Percentiles rank a stretch among this genome's conserved stretches.
Conservation (phyloP, 2,797 vertebrate species). For the Argentina silus region DNA sequence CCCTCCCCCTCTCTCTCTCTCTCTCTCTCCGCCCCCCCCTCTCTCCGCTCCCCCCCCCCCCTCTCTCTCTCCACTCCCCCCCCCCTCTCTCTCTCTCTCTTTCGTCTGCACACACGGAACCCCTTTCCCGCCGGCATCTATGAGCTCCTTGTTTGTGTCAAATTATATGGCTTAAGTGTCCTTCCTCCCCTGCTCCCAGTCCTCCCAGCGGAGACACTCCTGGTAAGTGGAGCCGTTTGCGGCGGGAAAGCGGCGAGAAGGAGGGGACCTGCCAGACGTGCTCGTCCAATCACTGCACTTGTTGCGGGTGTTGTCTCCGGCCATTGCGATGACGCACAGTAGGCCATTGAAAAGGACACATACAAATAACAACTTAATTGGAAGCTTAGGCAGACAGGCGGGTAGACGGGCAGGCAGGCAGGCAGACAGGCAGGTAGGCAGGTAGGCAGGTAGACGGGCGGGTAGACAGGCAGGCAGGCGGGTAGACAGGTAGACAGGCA, state of each 20-base stretch:
- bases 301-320: conserved; percentile 52
- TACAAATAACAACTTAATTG: conserved; percentile 32
- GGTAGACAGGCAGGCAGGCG: no score
- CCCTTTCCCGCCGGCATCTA: conserved; percentile 42
- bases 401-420: not conserved
- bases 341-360: conserved; percentile 33
- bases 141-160: conserved; percentile 63
- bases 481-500: not conserved
- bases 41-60: no score
- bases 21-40: not conserved
- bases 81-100: not conserved
- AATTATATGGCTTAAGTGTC: conserved; percentile 63
- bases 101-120: not conserved
- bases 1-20: not conserved
- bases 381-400: conserved; percentile 1
- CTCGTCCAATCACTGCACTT: conserved; percentile 63
- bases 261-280: conserved; percentile 47
- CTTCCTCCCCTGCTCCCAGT: conserved; percentile 54
- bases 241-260: conserved; percentile 46
- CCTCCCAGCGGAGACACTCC: conserved; percentile 41
- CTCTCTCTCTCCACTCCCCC: not conserved
- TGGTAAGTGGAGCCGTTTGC: conserved; percentile 51
- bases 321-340: conserved; percentile 43
- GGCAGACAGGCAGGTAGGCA: no score
- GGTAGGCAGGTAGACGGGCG: no score